Percentiles rank a stretch among this genome's conserved stretches.
Evolutionary conservation across 2,888 invertebrate species (phyloP).

Genomic region (Eugnorisma glareosa): DNA sequence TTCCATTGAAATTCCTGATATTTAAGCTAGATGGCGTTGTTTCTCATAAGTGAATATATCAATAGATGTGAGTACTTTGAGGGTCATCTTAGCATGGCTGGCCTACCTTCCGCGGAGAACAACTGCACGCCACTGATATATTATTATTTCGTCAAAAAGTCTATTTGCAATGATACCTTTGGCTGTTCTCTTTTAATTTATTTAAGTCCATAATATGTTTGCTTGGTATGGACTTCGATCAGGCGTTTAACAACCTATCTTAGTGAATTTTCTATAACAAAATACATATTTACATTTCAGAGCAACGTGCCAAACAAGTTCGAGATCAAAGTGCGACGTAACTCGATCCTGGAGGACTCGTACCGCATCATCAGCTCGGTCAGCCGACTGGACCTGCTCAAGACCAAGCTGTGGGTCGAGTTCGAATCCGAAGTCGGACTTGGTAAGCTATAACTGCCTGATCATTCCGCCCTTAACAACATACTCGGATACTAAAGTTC

Average conservation of each 20-base stretch:
- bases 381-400: slow-evolving; percentile 96
- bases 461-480: not conserved
- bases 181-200: too few relatives aligned
- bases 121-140: too few relatives aligned
- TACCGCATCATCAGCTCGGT: slow-evolving; percentile 98
- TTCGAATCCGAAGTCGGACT: slow-evolving; percentile 99
- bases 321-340: slow-evolving; percentile 98
- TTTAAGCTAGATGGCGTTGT: too few relatives aligned
- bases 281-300: slow-evolving; percentile 86
- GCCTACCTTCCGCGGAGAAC: too few relatives aligned
- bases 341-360: slow-evolving; percentile 98
- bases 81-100: too few relatives aligned
- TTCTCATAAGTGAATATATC: too few relatives aligned
- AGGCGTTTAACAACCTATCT: not conserved
- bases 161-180: too few relatives aligned
- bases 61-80: too few relatives aligned
- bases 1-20: too few relatives aligned
- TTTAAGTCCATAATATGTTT: too few relatives aligned
- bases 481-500: not conserved
- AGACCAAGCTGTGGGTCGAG: slow-evolving; percentile 99
- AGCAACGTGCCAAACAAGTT: slow-evolving; percentile 99
- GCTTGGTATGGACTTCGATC: too few relatives aligned
- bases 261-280: not conserved
- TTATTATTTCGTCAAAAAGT: too few relatives aligned
- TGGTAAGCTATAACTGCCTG: slow-evolving; percentile 81